These are phyloP conservation scores for Pseudopleuronectes americanus DNA, from an alignment of 2,797 vertebrate species.

Conservation along the genomic window DNA sequence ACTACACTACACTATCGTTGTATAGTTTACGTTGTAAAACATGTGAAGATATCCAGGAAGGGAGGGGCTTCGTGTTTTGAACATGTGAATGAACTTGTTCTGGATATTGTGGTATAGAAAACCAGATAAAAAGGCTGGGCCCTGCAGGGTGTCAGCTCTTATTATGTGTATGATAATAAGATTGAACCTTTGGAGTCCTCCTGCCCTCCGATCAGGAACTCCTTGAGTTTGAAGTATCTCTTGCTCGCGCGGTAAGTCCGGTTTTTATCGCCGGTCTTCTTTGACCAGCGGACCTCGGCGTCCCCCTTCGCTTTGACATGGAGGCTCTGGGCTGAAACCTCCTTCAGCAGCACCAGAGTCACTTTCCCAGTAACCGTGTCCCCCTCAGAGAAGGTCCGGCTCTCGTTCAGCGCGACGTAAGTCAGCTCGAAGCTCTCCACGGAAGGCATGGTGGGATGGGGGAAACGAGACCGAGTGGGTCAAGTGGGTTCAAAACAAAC, in stretches of 20 bases:
- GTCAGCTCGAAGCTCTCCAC: slow-evolving; percentile 87
- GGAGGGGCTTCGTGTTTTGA: no score
- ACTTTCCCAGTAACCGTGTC: slow-evolving; percentile 89
- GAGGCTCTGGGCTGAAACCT: slow-evolving; percentile 85
- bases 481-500: no score
- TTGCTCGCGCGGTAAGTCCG: slow-evolving; percentile 85
- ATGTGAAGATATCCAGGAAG: no score
- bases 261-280: slow-evolving; percentile 75
- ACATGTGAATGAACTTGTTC: no score
- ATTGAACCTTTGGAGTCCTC: slow-evolving; percentile 79
- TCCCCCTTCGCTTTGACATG: slow-evolving; percentile 90
- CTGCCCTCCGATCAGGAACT: slow-evolving; percentile 85
- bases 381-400: slow-evolving; percentile 88
- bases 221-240: slow-evolving; percentile 92
- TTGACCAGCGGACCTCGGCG: slow-evolving; percentile 89
- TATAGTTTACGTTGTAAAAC: no score
- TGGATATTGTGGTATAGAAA: no score
- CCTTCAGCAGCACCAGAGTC: slow-evolving; percentile 86
- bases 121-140: no score
- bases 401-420: slow-evolving; percentile 88
- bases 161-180: no score
- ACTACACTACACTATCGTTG: no score
- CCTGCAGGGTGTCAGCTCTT: no score
- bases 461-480: accelerated
- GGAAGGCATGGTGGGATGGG: slow-evolving; percentile 84